Conservation (phyloP, 2,113 vertebrate species). For the Tympanuchus pallidicinctus region DNA sequence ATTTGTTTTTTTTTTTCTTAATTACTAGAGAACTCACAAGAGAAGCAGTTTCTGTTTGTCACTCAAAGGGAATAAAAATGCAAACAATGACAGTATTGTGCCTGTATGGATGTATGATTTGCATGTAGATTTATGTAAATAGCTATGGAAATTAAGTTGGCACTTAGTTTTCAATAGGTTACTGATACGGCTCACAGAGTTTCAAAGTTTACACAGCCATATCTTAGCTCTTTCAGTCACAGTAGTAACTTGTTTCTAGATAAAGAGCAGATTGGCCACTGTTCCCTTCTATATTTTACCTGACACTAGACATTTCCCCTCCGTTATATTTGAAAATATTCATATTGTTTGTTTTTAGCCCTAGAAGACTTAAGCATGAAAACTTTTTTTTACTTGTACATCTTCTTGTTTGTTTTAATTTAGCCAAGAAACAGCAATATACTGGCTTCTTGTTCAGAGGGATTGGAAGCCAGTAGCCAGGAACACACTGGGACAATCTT, state of each 20-base stretch:
- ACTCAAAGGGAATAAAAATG: constrained; percentile 37
- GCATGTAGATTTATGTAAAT: constrained; percentile 57
- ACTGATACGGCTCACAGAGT: neutral
- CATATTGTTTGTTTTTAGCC: neutral
- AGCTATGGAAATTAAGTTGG: constrained; percentile 33
- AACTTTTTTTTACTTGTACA: accelerated
- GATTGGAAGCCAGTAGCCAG: neutral
- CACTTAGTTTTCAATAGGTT: constrained; percentile 11
- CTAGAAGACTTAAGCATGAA: neutral
- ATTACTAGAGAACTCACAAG: neutral
- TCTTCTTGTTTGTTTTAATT: neutral
- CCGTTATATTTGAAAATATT: neutral
- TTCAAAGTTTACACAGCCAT: constrained; percentile 7
- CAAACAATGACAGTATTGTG: constrained; percentile 35
- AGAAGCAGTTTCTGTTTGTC: neutral
- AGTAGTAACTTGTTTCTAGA: neutral
- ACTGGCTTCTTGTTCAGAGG: neutral
- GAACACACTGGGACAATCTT: neutral
- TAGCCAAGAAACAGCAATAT: neutral
- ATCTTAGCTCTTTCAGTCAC: neutral
- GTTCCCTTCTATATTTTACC: neutral
- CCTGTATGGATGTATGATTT: constrained; percentile 53
- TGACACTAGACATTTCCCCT: neutral
- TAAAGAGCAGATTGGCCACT: neutral
- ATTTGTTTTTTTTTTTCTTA: neutral